phyloP scores from a whole-genome alignment of 2,113 vertebrate genomes.

The Aegotheles bennettii region DNA sequence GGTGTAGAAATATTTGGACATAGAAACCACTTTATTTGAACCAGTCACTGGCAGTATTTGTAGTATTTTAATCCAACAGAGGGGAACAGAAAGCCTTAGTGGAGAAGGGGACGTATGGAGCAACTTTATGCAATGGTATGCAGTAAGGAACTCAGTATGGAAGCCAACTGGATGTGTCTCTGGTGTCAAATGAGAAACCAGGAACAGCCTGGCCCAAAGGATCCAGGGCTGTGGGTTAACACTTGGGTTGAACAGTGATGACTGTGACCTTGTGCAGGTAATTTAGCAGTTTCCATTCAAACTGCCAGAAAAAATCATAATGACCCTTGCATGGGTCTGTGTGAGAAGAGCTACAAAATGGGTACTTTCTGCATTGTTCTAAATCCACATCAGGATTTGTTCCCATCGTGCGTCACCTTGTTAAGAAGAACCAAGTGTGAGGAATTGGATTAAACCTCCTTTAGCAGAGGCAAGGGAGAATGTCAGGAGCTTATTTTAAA shows the following conservation, averaged over 20 bases:
- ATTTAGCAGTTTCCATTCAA: not conserved
- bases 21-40: not conserved
- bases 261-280: not conserved
- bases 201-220: too few relatives aligned
- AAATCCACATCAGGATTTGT: fast-evolving
- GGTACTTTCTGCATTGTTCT: not conserved
- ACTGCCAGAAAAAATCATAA: too few relatives aligned
- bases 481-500: not conserved
- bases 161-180: not conserved
- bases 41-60: not conserved
- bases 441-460: not conserved
- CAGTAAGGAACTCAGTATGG: fast-evolving
- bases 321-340: fast-evolving
- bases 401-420: not conserved
- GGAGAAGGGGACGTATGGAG: fast-evolving
- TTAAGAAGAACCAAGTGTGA: not conserved
- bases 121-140: fast-evolving
- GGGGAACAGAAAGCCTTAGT: not conserved
- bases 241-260: fast-evolving
- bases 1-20: fast-evolving
- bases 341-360: not conserved
- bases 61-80: not conserved
- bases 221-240: not conserved
- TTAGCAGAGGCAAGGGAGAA: not conserved
- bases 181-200: not conserved